Evolutionary conservation across 35 echinoderm and acorn worm species (phyloP), one percentile per base, ranked within the genome.

Genomic region (Apostichopus japonicus): DNA sequence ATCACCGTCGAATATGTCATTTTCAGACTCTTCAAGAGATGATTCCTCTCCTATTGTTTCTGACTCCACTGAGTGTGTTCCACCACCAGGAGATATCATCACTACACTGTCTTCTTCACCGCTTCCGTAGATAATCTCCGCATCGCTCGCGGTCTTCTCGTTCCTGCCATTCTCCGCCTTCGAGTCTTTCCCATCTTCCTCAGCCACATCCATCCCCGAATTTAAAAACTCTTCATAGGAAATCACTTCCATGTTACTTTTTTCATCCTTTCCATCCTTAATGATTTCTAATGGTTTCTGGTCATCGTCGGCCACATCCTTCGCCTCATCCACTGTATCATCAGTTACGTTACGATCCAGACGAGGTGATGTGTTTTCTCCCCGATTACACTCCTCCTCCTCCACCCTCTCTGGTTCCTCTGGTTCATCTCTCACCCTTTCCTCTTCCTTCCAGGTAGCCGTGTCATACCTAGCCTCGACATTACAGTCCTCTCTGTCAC

Each of bases 151-250:
- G 14, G 55, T 21, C 16, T 23, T 72, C 58, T 62, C 25, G 13
- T 5, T 59, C 59, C 65, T 10, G 25, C 19, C 57, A 8, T 88
- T 54, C 15, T 13, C 21, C 11, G 6, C 67, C 3, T 9, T 13
- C 7, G 4, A 23, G 2, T 21, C 10, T 10, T 63, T 71, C 24
- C 21, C 8, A 24, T 58, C n/a, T 65, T 71, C 13, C 22, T 62
- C 86, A 21, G 56, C 24, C 23, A 27, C 86, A 72, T 89, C 62
- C 23, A 71, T 52, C 10, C 7, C 21, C 15, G 61, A 72, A 75
- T 89, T 89, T 7, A 89, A 63, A 65, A 89, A 89, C 24, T 89
- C 86, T 89, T 67, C 61, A 89, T 89, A 89, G 10, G 86, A 89
- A 65, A 89, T 89, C 8, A 89, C 61, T 72, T 72, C 86, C 8